A percentile compares a stretch with the other conserved stretches of the same genome.
These are phyloP conservation scores for Crepidodera aurea DNA, from an alignment of 2,888 invertebrate species.

Conservation along the genomic window DNA sequence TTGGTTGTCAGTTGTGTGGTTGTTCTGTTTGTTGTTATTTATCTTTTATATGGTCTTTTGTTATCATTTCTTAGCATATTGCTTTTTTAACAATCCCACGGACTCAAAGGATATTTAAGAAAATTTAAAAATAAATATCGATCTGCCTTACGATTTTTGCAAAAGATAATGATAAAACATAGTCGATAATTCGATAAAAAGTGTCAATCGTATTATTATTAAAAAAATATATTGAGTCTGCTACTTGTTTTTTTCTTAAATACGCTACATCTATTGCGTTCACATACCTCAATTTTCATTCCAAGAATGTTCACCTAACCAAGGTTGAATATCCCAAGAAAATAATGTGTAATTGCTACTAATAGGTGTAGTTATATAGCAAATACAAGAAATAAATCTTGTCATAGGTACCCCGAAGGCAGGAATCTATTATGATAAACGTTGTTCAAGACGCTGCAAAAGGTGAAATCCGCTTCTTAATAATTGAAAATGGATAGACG, in stretches of 20 bases:
- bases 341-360: conserved; percentile 14
- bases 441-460: conserved; percentile 8
- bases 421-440: conserved; percentile 14
- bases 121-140: no score
- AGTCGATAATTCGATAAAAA: no score
- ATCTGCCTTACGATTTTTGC: no score
- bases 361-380: conserved; percentile 14
- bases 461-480: conserved; percentile 10
- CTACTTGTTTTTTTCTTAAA: not conserved
- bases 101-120: no score
- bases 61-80: no score
- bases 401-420: conserved; percentile 15
- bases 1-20: no score
- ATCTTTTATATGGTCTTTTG: no score
- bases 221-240: no score
- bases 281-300: conserved; percentile 12
- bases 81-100: no score
- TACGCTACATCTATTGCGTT: not conserved
- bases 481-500: conserved; percentile 16
- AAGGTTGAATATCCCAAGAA: not conserved
- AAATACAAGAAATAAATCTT: conserved; percentile 16
- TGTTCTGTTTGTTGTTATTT: no score
- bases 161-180: no score
- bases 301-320: conserved; percentile 3
- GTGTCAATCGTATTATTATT: no score